These are phyloP conservation scores for Dolichotis patagonum DNA, from an alignment of 2,113 vertebrate species.

Conservation along the genomic window DNA sequence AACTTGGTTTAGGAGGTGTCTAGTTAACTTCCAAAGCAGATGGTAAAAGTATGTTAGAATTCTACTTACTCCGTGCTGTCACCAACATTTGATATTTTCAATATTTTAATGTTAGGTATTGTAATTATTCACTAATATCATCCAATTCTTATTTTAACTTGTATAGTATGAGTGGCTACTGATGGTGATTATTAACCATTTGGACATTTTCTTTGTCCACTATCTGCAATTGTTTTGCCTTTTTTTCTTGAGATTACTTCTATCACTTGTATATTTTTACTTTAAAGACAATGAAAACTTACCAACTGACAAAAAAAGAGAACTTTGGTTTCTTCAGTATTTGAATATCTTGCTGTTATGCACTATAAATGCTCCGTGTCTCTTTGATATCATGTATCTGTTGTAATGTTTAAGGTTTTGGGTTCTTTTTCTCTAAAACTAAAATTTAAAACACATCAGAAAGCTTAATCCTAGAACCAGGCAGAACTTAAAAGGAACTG, in stretches of 20 bases:
- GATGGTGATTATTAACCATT: not conserved
- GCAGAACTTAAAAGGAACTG: not conserved
- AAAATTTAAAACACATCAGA: not conserved
- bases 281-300: not conserved
- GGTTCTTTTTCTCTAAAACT: not conserved
- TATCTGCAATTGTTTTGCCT: no score
- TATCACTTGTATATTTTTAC: not conserved
- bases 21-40: not conserved
- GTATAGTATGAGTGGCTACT: not conserved
- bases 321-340: not conserved
- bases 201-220: not conserved
- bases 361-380: not conserved
- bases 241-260: not conserved
- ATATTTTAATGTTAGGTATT: not conserved
- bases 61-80: not conserved
- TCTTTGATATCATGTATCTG: not conserved
- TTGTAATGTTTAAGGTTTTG: not conserved
- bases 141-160: not conserved
- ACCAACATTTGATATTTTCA: not conserved
- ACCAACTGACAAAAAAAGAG: not conserved
- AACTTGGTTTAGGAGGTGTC: not conserved
- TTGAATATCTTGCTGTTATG: not conserved
- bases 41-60: not conserved
- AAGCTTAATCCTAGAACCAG: not conserved
- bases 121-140: not conserved